phyloP scores from a whole-genome alignment of 1,140 invertebrate genomes.

The Drosophila lacteicornis region DNA sequence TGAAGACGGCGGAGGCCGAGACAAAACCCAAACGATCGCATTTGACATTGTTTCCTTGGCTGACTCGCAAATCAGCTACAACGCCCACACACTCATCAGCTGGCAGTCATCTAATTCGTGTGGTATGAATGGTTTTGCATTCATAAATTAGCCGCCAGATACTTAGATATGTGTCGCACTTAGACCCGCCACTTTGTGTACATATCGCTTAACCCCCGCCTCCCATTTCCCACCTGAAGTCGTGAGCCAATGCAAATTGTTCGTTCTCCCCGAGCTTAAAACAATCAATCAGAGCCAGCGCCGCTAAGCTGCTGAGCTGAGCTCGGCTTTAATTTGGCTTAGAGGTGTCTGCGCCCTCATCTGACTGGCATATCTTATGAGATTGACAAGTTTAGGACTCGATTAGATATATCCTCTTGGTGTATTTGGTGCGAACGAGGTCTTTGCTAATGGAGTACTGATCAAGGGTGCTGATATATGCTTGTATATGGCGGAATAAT shows the following conservation, averaged over 20 bases:
- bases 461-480: slow-evolving; percentile 8
- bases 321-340: slow-evolving; percentile 69
- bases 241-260: slow-evolving; percentile 78
- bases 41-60: slow-evolving; percentile 64
- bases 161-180: slow-evolving; percentile 64
- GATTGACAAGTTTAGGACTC: slow-evolving; percentile 69
- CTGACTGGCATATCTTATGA: slow-evolving; percentile 72
- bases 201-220: not conserved
- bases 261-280: slow-evolving; percentile 37
- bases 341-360: slow-evolving; percentile 60
- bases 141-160: slow-evolving; percentile 74
- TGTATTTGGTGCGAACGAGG: slow-evolving; percentile 53
- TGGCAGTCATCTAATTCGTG: slow-evolving; percentile 72
- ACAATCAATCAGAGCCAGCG: slow-evolving; percentile 70
- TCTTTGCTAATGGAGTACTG: slow-evolving; percentile 40
- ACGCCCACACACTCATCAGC: slow-evolving; percentile 54
- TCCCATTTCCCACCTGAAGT: slow-evolving; percentile 32
- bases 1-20: slow-evolving; percentile 10
- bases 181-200: slow-evolving; percentile 9
- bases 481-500: not conserved
- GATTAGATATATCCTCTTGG: slow-evolving; percentile 31
- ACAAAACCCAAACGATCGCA: slow-evolving; percentile 37
- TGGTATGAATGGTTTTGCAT: slow-evolving; percentile 78
- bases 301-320: slow-evolving; percentile 55
- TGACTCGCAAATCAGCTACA: slow-evolving; percentile 20